Percentiles rank a stretch among this genome's conserved stretches.
These are phyloP conservation scores for Tetragonisca angustula DNA, from an alignment of 2,888 invertebrate species.

Conservation along the genomic window DNA sequence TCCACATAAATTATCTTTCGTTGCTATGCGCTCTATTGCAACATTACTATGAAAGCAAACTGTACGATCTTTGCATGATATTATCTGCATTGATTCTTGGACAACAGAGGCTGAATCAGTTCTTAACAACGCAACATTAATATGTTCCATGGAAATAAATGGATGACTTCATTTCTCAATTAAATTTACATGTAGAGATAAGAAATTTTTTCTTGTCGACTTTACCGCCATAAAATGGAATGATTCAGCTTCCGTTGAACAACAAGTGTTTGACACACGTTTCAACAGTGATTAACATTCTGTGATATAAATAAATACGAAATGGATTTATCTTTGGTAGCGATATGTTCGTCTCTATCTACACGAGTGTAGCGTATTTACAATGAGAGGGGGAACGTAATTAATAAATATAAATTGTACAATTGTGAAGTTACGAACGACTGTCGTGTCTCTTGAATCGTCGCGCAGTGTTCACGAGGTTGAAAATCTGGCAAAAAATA, in stretches of 20 bases:
- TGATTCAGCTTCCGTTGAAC: not conserved
- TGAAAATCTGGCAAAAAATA: slow-evolving; percentile 8
- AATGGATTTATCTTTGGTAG: slow-evolving; percentile 52
- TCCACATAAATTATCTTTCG: slow-evolving; percentile 5
- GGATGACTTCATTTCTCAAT: not conserved
- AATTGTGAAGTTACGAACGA: not conserved
- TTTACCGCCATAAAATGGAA: not conserved
- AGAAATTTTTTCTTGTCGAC: too few relatives aligned
- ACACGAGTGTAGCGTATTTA: slow-evolving; percentile 19
- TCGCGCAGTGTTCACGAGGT: not conserved
- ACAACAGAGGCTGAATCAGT: not conserved
- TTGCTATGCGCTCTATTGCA: not conserved
- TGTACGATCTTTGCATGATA: not conserved
- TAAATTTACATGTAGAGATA: not conserved
- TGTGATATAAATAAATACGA: slow-evolving; percentile 22
- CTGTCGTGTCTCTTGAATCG: not conserved
- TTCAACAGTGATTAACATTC: not conserved
- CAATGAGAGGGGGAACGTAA: slow-evolving; percentile 9
- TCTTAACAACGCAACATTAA: not conserved
- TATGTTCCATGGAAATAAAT: not conserved
- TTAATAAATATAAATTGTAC: slow-evolving; percentile 18
- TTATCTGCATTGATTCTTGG: not conserved
- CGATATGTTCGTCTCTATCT: slow-evolving; percentile 2
- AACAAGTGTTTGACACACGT: not conserved
- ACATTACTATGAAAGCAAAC: not conserved